These are phyloP conservation scores for Cinclus mexicanus DNA, from an alignment of 2,113 vertebrate species.

Conservation along the genomic window DNA sequence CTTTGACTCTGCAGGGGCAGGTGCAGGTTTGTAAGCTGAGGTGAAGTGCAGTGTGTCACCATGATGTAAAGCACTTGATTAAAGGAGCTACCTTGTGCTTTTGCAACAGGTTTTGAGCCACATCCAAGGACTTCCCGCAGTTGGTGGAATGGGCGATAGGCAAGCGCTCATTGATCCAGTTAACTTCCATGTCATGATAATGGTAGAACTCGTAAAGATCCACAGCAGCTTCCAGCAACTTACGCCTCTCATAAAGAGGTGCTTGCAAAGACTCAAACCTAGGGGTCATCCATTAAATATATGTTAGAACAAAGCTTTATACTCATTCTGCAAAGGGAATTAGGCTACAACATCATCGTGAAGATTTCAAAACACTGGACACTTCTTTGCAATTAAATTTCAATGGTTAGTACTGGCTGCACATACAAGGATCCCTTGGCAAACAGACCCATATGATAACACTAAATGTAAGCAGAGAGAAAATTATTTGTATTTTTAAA, in stretches of 20 bases:
- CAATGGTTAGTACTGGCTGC: neutral
- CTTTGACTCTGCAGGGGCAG: neutral
- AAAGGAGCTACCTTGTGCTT: slow-evolving; percentile 82
- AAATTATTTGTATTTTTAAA: neutral
- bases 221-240: slow-evolving; percentile 79
- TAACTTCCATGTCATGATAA: slow-evolving; percentile 80
- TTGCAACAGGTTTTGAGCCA: slow-evolving; percentile 75
- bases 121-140: slow-evolving; percentile 72
- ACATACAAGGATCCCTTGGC: neutral
- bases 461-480: neutral
- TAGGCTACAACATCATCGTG: neutral
- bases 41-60: neutral
- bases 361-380: neutral
- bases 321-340: neutral
- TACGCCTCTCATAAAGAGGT: slow-evolving; percentile 71
- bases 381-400: neutral
- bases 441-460: neutral
- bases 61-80: neutral
- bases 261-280: slow-evolving; percentile 87
- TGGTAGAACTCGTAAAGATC: slow-evolving; percentile 82
- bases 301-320: neutral
- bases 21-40: neutral
- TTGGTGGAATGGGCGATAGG: slow-evolving; percentile 64
- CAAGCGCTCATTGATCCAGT: slow-evolving; percentile 83
- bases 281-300: neutral